Conservation (phyloP, 2,888 invertebrate genomes). For the Tipula confusa region DNA sequence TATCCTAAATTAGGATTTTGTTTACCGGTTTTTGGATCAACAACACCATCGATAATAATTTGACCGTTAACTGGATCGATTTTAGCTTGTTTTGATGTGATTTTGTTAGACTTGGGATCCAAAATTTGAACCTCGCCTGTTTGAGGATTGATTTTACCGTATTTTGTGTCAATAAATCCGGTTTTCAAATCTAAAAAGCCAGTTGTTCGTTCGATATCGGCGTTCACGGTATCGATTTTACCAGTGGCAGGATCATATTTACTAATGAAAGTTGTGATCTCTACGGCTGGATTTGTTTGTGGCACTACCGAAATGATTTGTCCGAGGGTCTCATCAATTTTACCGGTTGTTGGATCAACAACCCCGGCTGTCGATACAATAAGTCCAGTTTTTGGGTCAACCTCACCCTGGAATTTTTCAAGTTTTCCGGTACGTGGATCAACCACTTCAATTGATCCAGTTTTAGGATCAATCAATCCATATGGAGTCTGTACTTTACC, state of each 20-base stretch:
- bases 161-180: conserved; percentile 66
- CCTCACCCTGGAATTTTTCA: conserved; percentile 58
- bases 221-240: conserved; percentile 66
- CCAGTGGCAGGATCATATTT: conserved; percentile 61
- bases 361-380: conserved; percentile 61
- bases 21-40: conserved; percentile 62
- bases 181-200: conserved; percentile 63
- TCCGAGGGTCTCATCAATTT: conserved; percentile 60
- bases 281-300: conserved; percentile 63
- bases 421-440: conserved; percentile 61
- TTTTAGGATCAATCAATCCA: conserved; percentile 64
- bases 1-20: conserved; percentile 61
- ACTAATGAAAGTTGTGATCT: conserved; percentile 67
- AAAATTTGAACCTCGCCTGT: conserved; percentile 59
- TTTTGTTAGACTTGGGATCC: conserved; percentile 61
- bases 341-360: conserved; percentile 63
- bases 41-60: conserved; percentile 53
- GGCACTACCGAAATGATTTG: conserved; percentile 66
- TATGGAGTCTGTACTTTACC: conserved; percentile 69
- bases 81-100: conserved; percentile 59
- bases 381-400: conserved; percentile 64
- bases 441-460: conserved; percentile 58
- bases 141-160: conserved; percentile 63
- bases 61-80: conserved; percentile 66
- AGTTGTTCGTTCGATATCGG: conserved; percentile 63